Evolutionary conservation across 1,140 invertebrate species (phyloP), one percentile per base, ranked within the genome.

Genomic region (Limonius californicus): DNA sequence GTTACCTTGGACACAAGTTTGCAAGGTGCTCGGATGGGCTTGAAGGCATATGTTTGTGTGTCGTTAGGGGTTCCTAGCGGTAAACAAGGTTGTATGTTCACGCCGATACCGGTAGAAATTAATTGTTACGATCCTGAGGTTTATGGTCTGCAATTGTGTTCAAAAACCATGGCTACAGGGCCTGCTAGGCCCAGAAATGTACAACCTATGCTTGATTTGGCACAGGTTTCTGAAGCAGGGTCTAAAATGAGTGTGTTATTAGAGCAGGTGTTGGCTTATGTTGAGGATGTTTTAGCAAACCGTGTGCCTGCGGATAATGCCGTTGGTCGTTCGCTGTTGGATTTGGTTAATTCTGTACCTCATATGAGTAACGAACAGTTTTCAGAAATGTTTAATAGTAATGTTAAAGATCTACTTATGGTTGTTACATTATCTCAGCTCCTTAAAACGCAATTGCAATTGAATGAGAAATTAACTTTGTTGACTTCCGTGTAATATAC

Each of bases 341-440:
- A 95, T 77, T 86, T 98, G 72, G 91, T 96, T 23, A 89, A 92
- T 77, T 89, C 91, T 21, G 88, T 96, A 55, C 95, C 95, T 15
- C 90, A 93, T 74, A 93, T 97, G 84, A 85, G 86, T 15, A 84
- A 86, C 32, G 91, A 95, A 73, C 88, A 95, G 73, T 97, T 98
- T 78, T 92, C 94, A 18, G 87, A 92, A 65, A 96, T 97, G 90
- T 89, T 98, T 73, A 97, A 95, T 71, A 91, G 92, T 66, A 95
- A 95, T 76, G 91, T 97, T 72, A 97, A 97, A 79, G 95, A 98
- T 83, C 83, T 98, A 62, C 80, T 98, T 43, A 97, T 98, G 95
- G 94, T 98, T 50, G 88, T 96, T 65, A 96, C 95, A 35, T 81
- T 98, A 19, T 92, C 94, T 7, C 95, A 98, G 75, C 82, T 98